Base-by-base conservation (phyloP, 2,113 vertebrate species). In the Alouatta palliata region DNA sequence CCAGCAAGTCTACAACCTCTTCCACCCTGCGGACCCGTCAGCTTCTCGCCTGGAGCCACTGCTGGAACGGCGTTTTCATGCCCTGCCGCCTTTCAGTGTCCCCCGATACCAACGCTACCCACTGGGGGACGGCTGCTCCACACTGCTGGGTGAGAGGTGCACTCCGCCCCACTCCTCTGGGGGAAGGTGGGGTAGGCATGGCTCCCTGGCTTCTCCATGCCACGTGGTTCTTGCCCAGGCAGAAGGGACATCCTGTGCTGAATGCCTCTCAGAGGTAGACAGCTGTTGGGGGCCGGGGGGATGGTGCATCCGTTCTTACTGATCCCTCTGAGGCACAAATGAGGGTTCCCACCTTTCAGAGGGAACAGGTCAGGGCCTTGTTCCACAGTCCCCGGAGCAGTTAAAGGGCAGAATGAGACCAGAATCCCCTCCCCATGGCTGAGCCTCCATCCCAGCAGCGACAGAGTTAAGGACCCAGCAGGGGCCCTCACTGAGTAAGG, bases 1-100 rank as follows among this genome's bases (percentile, higher is more conserved):
- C 97, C 99, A 99, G 98, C 99, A 99, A 98, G 99, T 99, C 66
- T 99, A 99, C 97, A 99, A 99, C 99, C 99, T 99, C 91, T 99
- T 99, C 98, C 99, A 99, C 97, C 99, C 99, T 0, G 99, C 99
- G 20, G 99, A 99, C 98, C 99, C 99, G 0, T 99, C 99, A 0
- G 99, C 99, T 52, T 99, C 99, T 0, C 99, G 99, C 90, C 99
- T 99, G 0, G 99, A 99, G 96, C 99, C 99, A 0, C 99, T 99
- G 83, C 98, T 99, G 98, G 99, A 99, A 97, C 99, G 99, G 97
- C 99, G 99, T 45, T 99, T 99, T 98, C 99, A 99, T 97, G 98
- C 99, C 96, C 98, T 99, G 98, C 99, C 99, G 0, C 99, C 99
- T 14, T 99, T 99, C 95, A 99, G 98, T 10, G 98, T 99, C 30